Conservation (phyloP, 2,888 invertebrate species). For the Agriopis aurantiaria region DNA sequence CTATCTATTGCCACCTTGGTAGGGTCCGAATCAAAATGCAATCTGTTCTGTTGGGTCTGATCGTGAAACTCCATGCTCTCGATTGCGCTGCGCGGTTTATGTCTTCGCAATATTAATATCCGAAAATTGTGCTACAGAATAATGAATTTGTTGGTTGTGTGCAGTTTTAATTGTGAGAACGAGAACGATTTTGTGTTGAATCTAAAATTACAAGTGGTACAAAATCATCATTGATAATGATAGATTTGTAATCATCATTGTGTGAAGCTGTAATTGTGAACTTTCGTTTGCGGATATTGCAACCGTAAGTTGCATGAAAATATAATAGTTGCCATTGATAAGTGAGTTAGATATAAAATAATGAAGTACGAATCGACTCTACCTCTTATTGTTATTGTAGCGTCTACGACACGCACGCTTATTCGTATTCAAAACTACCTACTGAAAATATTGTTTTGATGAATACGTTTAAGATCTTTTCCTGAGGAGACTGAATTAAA, state of each 20-base stretch:
- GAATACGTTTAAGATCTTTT: neutral
- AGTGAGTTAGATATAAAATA: neutral
- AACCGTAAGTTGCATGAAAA: conserved; percentile 6
- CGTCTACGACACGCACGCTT: neutral
- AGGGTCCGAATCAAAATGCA: conserved; percentile 53
- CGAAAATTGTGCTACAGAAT: conserved; percentile 6
- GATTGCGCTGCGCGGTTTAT: conserved; percentile 10
- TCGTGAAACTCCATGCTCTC: conserved; percentile 14
- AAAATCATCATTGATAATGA: neutral
- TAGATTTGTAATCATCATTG: neutral
- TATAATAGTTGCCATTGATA: conserved; percentile 5
- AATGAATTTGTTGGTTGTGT: neutral
- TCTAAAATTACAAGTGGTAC: conserved; percentile 3
- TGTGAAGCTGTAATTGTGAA: conserved; percentile 2
- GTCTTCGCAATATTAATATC: neutral
- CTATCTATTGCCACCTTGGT: conserved; percentile 71
- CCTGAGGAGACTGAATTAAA: too few relatives aligned
- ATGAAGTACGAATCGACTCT: neutral
- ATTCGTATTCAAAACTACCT: neutral
- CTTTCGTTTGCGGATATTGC: neutral
- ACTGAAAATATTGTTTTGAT: neutral
- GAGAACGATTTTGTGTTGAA: neutral
- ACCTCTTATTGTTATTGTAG: conserved; percentile 8
- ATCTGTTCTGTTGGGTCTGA: conserved; percentile 49
- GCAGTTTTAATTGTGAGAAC: conserved; percentile 1